Evolutionary conservation across 2,113 vertebrate genomes (phyloP), one percentile per base, ranked within the genome.

Genomic region (Corvus hawaiiensis): DNA sequence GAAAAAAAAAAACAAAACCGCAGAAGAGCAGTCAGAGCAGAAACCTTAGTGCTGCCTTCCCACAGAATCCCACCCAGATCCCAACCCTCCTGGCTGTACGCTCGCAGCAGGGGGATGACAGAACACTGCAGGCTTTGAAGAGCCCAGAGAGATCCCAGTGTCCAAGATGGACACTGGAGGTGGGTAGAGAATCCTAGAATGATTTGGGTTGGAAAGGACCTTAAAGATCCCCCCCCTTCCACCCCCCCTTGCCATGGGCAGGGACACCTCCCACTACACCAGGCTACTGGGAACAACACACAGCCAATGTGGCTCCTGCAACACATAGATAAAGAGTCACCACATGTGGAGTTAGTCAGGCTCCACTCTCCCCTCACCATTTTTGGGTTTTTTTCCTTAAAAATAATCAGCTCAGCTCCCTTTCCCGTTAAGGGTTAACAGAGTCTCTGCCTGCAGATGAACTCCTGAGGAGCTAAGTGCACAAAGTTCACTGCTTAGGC

Each of bases 401-500:
- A 75, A 75, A 64, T 23, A 12, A 59, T 33, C 37, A 39, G 24
- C 18, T 39, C 44, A 49, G 76, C 76, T 87, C 61, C 35, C 41
- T n/a, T 89, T 79, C 87, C 62, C 0, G 0, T 33, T 14, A 73
- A 91, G 85, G 51, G 75, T 94, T 93, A 87, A 94, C 39, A 21
- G 11, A 66, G 4, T 35, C 18, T 87, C 77, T 81, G n/a, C 52
- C 64, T 73, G 28, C 0, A 68, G 69, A 39, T 27, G 73, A 89
- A 75, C 71, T 74, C 51, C 41, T 9, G 16, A 68, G 86, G 48
- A 90, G 72, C 0, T 30, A 35, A 66, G 51, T 6, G 87, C 85
- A 44, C 89, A 94, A 94, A 96, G 87, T 76, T 90, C 93, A 90
- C 51, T 83, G 94, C 93, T 96, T 61, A 76, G 87, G 75, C 74